Conservation (phyloP, 2,888 invertebrate species). For the Meandrusa payeni region DNA sequence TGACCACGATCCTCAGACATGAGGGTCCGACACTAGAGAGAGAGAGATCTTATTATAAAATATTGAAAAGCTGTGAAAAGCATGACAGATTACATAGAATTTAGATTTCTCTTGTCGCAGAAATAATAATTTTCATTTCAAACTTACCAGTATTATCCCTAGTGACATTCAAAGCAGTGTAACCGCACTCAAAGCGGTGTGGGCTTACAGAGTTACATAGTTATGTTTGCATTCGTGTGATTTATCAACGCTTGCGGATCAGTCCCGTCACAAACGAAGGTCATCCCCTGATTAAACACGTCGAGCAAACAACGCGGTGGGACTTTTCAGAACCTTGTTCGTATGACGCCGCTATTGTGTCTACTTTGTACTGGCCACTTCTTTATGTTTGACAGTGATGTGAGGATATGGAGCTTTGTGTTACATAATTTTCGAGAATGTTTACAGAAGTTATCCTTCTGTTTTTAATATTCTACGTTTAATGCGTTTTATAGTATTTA, state of each 20-base stretch:
- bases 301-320: conserved; percentile 39
- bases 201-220: conserved; percentile 39
- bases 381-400: conserved; percentile 14
- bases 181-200: conserved; percentile 32
- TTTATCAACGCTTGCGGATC: conserved; percentile 65
- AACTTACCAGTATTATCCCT: too few relatives aligned
- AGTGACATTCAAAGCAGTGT: conserved; percentile 27
- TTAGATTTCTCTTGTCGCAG: too few relatives aligned
- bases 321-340: conserved; percentile 10
- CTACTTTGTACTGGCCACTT: conserved; percentile 9
- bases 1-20: too few relatives aligned
- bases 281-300: conserved; percentile 54
- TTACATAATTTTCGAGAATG: neutral
- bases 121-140: too few relatives aligned
- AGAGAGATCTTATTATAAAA: too few relatives aligned
- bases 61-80: too few relatives aligned
- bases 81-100: too few relatives aligned
- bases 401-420: conserved; percentile 7
- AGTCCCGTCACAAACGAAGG: conserved; percentile 45
- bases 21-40: too few relatives aligned
- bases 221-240: conserved; percentile 70
- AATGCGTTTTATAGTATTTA: too few relatives aligned
- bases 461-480: too few relatives aligned
- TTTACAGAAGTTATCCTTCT: conserved; percentile 7
- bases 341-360: conserved; percentile 4